Evolutionary conservation across 2,888 invertebrate genomes (phyloP).

Genomic region (Limnephilus rhombicus): DNA sequence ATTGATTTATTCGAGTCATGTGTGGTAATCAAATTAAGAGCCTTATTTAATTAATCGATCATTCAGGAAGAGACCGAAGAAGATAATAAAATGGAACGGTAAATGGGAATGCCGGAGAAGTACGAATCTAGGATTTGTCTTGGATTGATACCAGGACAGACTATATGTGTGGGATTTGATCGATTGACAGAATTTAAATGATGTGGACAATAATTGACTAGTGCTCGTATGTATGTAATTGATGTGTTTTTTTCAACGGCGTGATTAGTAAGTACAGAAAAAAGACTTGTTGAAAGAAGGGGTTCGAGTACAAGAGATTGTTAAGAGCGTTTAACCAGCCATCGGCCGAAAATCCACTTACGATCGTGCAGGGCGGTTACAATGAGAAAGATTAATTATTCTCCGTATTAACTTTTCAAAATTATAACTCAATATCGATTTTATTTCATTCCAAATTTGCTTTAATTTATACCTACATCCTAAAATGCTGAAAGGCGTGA

Average conservation of each 20-base stretch:
- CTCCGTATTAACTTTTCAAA: too few species aligned
- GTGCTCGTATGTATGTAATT: background rate
- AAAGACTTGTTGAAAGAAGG: background rate
- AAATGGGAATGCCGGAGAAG: background rate
- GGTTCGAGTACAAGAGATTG: background rate
- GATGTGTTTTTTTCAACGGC: background rate
- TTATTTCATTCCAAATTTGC: too few species aligned
- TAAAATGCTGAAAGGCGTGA: too few species aligned
- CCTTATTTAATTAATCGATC: conserved; percentile 30
- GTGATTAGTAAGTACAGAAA: background rate
- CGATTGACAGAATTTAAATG: background rate
- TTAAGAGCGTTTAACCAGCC: too few species aligned
- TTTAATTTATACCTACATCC: too few species aligned
- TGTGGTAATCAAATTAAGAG: conserved; percentile 42
- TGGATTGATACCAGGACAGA: background rate
- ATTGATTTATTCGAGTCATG: conserved; percentile 31
- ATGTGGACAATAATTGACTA: background rate
- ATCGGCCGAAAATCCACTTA: too few species aligned
- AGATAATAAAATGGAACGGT: background rate
- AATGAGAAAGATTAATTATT: too few species aligned
- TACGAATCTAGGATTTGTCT: background rate
- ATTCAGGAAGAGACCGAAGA: conserved; percentile 17
- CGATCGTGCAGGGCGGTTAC: too few species aligned
- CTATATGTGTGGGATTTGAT: background rate
- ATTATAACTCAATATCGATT: too few species aligned